Evolutionary conservation across 2,113 vertebrate species (phyloP), one percentile per base, ranked within the genome.

Genomic region (Nymphicus hollandicus): DNA sequence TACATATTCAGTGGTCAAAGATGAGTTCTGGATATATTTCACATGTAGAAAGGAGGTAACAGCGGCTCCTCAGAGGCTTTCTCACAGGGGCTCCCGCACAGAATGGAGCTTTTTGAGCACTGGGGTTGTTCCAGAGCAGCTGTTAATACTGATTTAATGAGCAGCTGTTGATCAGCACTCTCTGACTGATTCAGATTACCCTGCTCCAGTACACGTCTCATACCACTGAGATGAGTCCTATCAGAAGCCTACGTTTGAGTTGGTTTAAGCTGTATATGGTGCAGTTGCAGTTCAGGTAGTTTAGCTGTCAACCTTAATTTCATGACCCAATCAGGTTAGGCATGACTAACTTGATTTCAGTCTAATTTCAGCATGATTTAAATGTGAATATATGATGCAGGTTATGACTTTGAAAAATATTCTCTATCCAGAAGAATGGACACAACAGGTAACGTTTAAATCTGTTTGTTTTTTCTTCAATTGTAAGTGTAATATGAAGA

Each of bases 321-420:
- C 43, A 77, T 25, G 70, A 81, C 23, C 17, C 76, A 50, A 3
- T 78, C 76, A 25, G n/a, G n/a, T 83, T 74, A 79, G 60, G 17
- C 37, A 65, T 25, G 27, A 18, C 33, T 88, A 77, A 69, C 50
- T 83, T 88, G 41, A 70, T 88, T 88, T 96, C 44, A 89, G 12
- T 9, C 12, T 89, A 47, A 94, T 76, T 80, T 88, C 63, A 86
- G 28, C 13, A 46, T 58, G 28, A 86, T 90, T 73, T 58, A 86
- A 63, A 86, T 83, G 13, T 65, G 22, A 69, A 37, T 77, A 35
- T 58, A 81, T 18, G 41, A 83, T 61, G 8, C 15, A 68, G 24
- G 5, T 2, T 77, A 46, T 69, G 24, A 47, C 41, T 72, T 76
- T 41, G 49, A 83, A 88, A 93, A 53, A 58, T 27, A 60, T 4